Evolutionary conservation across 2,113 vertebrate genomes (phyloP).

Genomic region (Oceanodroma tethys): DNA sequence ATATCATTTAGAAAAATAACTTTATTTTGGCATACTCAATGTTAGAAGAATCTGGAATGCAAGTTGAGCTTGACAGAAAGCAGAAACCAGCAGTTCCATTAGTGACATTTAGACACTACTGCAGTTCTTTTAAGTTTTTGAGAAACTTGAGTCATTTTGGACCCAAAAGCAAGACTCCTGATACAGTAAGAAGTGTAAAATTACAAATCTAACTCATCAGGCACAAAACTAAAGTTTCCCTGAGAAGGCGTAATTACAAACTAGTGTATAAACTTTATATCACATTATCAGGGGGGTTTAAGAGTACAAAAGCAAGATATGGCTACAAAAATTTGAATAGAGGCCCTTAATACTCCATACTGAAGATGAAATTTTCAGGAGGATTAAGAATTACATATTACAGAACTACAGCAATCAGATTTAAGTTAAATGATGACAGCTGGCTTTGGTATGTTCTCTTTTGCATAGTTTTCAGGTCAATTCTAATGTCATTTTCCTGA

Average conservation of each 20-base stretch:
- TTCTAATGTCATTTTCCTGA: conserved; percentile 53
- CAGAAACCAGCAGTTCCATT: not conserved
- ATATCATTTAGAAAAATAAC: not conserved
- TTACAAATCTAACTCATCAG: not conserved
- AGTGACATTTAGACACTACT: not conserved
- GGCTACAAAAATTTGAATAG: not conserved
- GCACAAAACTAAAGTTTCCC: conserved; percentile 54
- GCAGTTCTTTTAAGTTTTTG: not conserved
- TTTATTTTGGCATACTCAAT: not conserved
- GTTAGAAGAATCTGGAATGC: not conserved
- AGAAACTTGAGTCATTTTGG: not conserved
- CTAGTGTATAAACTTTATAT: not conserved
- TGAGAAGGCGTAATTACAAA: conserved; percentile 54
- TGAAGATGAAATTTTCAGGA: not conserved
- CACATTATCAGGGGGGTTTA: not conserved
- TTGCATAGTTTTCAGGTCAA: not conserved
- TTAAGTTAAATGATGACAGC: not conserved
- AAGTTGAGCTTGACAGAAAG: not conserved
- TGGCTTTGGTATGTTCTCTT: conserved; percentile 50
- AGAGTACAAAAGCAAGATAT: not conserved
- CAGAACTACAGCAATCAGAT: not conserved
- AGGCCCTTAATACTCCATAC: not conserved
- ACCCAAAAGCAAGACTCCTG: not conserved
- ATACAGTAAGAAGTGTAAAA: not conserved
- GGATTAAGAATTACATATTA: not conserved